phyloP scores from a whole-genome alignment of 2,113 vertebrate species.

The Nothoprocta perdicaria region DNA sequence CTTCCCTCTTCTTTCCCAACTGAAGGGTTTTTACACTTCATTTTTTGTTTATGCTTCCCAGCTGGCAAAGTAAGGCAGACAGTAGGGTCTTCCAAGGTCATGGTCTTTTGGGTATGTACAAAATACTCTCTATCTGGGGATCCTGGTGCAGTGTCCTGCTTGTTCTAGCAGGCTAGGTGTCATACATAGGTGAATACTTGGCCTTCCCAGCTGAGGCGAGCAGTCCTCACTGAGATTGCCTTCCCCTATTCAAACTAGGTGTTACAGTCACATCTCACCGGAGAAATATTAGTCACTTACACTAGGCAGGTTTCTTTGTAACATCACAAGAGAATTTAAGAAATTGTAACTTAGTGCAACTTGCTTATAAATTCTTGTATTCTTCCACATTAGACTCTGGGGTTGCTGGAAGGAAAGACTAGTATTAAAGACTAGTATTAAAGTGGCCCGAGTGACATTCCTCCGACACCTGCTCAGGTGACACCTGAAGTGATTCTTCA shows the following conservation, averaged over 20 bases:
- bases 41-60: not conserved
- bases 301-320: not conserved
- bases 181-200: not conserved
- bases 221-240: not conserved
- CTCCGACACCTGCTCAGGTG: not conserved
- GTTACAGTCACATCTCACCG: not conserved
- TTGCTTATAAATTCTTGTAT: not conserved
- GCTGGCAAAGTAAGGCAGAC: not conserved
- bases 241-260: not conserved
- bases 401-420: not conserved
- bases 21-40: not conserved
- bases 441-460: not conserved
- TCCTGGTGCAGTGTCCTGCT: not conserved
- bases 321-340: not conserved
- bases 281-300: not conserved
- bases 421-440: not conserved
- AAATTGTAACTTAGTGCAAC: not conserved
- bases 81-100: not conserved
- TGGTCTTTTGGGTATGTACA: not conserved
- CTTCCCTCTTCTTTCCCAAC: not conserved
- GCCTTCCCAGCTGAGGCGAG: not conserved
- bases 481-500: not conserved
- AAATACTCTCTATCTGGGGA: not conserved
- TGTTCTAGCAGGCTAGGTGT: not conserved
- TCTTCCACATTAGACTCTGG: not conserved